Conservation (phyloP, 1,140 invertebrate genomes). For the Chironomus tepperi region DNA sequence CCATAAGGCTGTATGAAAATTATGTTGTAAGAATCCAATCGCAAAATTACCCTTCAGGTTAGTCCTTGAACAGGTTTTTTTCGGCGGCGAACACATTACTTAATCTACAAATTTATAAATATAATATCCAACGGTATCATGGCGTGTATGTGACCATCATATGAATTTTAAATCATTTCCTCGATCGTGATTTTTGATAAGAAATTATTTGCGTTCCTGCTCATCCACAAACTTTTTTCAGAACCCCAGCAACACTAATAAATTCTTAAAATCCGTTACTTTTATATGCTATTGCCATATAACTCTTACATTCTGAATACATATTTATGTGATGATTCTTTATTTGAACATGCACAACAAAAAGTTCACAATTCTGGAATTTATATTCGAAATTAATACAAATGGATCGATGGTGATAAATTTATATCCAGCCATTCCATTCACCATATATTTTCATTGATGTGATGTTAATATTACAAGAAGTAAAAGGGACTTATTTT, state of each 20-base stretch:
- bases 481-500: too few relatives aligned
- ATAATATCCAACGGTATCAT: neutral
- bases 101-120: neutral
- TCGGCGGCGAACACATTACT: neutral
- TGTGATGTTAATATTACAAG: too few relatives aligned
- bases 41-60: neutral
- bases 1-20: neutral
- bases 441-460: too few relatives aligned
- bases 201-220: neutral
- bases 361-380: neutral
- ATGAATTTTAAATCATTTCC: conserved; percentile 11
- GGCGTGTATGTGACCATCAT: neutral
- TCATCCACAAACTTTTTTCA: neutral
- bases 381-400: neutral
- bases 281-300: neutral
- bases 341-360: neutral
- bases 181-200: conserved; percentile 8
- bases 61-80: neutral
- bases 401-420: neutral
- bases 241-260: too few relatives aligned
- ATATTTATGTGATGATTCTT: conserved; percentile 8
- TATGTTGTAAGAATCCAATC: conserved; percentile 5
- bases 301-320: neutral
- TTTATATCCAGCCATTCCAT: neutral
- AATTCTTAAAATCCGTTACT: conserved; percentile 11